phyloP scores from a whole-genome alignment of 2,797 vertebrate species.

The Pantherophis vulpinus region DNA sequence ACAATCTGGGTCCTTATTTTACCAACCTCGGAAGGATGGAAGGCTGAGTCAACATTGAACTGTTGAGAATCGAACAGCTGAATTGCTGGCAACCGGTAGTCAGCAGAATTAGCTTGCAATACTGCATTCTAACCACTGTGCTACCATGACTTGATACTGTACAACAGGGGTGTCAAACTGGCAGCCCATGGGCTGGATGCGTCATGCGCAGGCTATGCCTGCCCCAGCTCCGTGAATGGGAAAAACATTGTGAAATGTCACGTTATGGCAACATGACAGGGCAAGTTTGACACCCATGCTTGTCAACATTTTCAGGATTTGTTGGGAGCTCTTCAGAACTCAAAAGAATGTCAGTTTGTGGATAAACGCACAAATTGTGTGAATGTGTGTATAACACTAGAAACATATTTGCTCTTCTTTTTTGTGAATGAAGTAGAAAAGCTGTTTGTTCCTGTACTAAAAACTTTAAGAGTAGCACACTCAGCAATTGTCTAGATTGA shows the following conservation, averaged over 20 bases:
- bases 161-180: neutral
- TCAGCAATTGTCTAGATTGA: neutral
- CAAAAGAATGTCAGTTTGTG: neutral
- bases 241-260: too few relatives aligned
- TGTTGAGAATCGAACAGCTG: neutral
- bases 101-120: neutral
- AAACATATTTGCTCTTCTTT: neutral
- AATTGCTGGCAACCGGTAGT: neutral
- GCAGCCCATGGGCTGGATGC: too few relatives aligned
- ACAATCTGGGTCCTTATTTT: neutral
- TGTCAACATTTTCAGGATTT: neutral
- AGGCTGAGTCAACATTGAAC: too few relatives aligned
- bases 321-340: neutral
- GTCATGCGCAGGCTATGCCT: too few relatives aligned
- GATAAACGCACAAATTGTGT: neutral
- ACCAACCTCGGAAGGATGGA: neutral
- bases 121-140: neutral
- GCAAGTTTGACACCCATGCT: too few relatives aligned
- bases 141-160: neutral
- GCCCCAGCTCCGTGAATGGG: too few relatives aligned
- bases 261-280: too few relatives aligned
- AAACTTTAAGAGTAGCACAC: neutral
- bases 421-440: neutral
- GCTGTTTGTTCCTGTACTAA: neutral
- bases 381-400: neutral